A percentile compares a stretch with the other conserved stretches of the same genome.
These are phyloP conservation scores for Drosophila neocordata DNA, from an alignment of 1,140 invertebrate species.

Conservation along the genomic window DNA sequence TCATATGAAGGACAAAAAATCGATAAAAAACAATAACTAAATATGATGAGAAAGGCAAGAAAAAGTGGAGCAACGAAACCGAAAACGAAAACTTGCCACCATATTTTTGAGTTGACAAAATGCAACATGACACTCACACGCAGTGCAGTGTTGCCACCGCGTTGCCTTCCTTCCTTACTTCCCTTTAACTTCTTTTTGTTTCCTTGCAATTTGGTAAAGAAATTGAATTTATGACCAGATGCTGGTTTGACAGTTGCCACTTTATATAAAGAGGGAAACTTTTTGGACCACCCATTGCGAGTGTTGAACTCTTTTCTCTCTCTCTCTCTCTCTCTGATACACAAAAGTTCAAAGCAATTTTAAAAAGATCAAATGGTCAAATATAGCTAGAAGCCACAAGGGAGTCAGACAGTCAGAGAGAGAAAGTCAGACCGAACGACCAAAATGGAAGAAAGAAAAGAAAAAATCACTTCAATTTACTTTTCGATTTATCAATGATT, in stretches of 20 bases:
- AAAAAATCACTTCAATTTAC: constrained; percentile 78
- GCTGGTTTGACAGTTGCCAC: constrained; percentile 10
- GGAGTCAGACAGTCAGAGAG: constrained; percentile 34
- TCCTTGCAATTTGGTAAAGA: constrained; percentile 46
- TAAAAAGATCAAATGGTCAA: constrained; percentile 64
- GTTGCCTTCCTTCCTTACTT: not conserved
- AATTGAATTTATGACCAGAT: constrained; percentile 73
- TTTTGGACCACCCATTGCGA: not conserved
- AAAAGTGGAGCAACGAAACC: not conserved
- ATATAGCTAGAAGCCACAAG: constrained; percentile 11
- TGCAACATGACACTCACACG: constrained; percentile 49
- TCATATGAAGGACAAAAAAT: not conserved
- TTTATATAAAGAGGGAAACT: not conserved
- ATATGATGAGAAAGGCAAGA: not conserved
- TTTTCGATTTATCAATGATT: constrained; percentile 67
- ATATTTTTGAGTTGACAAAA: constrained; percentile 53
- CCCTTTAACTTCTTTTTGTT: not conserved
- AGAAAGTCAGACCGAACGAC: constrained; percentile 25
- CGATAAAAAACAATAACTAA: constrained; percentile 6
- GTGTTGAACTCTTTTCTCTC: constrained; percentile 16
- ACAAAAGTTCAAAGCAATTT: constrained; percentile 74
- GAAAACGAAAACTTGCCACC: constrained; percentile 2
- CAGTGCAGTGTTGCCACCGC: constrained; percentile 24
- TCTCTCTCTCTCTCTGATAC: not conserved
- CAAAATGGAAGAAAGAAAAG: constrained; percentile 24